Base-by-base conservation (phyloP, 2,113 vertebrate genomes). In the Donacobius atricapilla region DNA sequence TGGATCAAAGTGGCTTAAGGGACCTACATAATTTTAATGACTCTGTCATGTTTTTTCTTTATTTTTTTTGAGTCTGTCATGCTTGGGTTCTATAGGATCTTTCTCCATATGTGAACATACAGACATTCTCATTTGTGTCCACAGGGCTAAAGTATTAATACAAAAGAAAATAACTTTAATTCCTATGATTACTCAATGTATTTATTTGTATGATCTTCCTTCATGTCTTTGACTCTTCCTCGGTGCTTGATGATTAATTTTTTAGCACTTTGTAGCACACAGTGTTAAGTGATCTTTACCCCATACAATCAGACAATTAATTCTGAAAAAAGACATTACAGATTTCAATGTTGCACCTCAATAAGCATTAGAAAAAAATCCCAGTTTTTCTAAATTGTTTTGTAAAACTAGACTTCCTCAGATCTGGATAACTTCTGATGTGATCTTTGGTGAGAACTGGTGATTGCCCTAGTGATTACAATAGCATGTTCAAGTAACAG, bases 1-100 rank as follows among this genome's bases (percentile, higher is more conserved):
- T 81, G 82, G 64, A 88, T 94, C 85, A 93, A 92, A 50, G 73
- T 91, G 60, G 75, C 68, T 94, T 90, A 83, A 64, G 58, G 20
- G 65, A 78, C 33, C 28, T 50, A 61, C 11, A 24, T 53, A 72
- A 56, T 93, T 94, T 85, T 84, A 93, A 72, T 72, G 13, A 5
- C n/a, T 40, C 37, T 95, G 30, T 42, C 39, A 45, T 53, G 19
- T 42, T 53, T 93, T 75, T 18, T 66, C 23, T 73, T 80, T 6
- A 63, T 44, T 91, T 94, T 90, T 58, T 24, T 48, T 6, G 3
- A 64, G 12, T 25, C 31, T 88, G 24, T 83, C 64, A 53, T 73
- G 42, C 15, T 68, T 60, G 28, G 4, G 5, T 48, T 84, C 25
- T 60, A 2, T 4, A 70, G n/a, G 12, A 68, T 68, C 20, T 83